These are phyloP conservation scores for Gavia stellata DNA, from an alignment of 2,113 vertebrate species.

Conservation along the genomic window DNA sequence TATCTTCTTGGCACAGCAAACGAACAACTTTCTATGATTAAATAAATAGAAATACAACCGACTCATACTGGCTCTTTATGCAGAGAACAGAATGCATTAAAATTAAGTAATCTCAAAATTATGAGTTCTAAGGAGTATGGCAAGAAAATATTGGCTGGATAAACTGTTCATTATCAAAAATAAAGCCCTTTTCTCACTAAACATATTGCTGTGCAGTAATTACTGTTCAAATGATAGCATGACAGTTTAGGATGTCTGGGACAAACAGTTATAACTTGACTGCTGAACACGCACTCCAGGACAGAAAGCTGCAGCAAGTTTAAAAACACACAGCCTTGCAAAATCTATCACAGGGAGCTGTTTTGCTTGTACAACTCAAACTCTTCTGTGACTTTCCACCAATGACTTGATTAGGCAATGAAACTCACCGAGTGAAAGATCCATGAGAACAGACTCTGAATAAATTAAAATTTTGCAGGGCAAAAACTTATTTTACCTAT, in stretches of 20 bases:
- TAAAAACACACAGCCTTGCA: not conserved
- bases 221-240: not conserved
- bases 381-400: not conserved
- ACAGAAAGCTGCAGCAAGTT: constrained; percentile 52
- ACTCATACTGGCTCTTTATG: not conserved
- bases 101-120: constrained; percentile 9
- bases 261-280: not conserved
- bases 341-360: not conserved
- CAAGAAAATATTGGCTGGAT: not conserved
- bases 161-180: not conserved
- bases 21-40: constrained; percentile 4
- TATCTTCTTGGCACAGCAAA: constrained; percentile 22
- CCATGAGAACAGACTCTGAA: constrained; percentile 1
- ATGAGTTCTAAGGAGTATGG: not conserved
- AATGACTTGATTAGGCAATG: constrained; percentile 4
- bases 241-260: constrained; percentile 24
- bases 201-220: not conserved
- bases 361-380: not conserved
- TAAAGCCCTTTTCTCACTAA: not conserved
- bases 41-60: constrained; percentile 36
- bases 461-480: constrained; percentile 34
- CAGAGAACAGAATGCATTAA: not conserved
- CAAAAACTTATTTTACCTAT: not conserved
- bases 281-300: constrained; percentile 31
- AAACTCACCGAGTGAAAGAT: not conserved